These are phyloP conservation scores for Coranthus polyacanthus DNA, from an alignment of 2,797 vertebrate genomes.

Conservation along the genomic window DNA sequence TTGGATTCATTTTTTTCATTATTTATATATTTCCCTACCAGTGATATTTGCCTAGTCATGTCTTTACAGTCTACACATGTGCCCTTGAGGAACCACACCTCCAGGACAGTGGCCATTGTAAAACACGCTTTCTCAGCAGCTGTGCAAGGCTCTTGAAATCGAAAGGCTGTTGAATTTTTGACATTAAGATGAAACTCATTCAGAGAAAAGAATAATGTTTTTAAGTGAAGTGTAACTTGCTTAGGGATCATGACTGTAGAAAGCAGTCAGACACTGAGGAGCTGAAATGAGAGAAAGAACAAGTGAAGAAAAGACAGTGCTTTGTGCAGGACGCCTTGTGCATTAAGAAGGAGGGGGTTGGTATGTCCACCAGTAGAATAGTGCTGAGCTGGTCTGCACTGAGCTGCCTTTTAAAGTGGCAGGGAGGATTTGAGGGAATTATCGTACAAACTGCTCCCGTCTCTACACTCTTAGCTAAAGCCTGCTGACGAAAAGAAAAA, in stretches of 20 bases:
- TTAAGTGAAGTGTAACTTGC: neutral
- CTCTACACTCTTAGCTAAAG: conserved; percentile 40
- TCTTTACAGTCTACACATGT: neutral
- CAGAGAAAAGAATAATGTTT: neutral
- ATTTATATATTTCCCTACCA: neutral
- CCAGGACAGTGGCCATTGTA: neutral
- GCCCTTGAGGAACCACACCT: neutral
- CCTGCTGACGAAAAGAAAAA: conserved; percentile 5
- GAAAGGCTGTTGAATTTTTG: neutral
- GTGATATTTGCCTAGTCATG: neutral
- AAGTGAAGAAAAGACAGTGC: neutral
- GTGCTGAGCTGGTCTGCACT: conserved; percentile 40
- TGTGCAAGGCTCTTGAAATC: neutral
- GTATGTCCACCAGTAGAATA: conserved; percentile 25
- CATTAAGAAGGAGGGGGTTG: conserved; percentile 18
- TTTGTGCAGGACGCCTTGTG: conserved; percentile 24
- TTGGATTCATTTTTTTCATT: too few relatives aligned
- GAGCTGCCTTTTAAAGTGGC: conserved; percentile 34
- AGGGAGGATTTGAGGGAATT: conserved; percentile 58
- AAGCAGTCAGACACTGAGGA: neutral
- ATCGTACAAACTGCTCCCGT: conserved; percentile 38
- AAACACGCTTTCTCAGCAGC: neutral
- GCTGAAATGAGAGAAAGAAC: neutral
- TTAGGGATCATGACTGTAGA: neutral
- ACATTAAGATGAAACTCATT: neutral